Conservation (phyloP, 2,113 vertebrate species). For the Fregata magnificens region DNA sequence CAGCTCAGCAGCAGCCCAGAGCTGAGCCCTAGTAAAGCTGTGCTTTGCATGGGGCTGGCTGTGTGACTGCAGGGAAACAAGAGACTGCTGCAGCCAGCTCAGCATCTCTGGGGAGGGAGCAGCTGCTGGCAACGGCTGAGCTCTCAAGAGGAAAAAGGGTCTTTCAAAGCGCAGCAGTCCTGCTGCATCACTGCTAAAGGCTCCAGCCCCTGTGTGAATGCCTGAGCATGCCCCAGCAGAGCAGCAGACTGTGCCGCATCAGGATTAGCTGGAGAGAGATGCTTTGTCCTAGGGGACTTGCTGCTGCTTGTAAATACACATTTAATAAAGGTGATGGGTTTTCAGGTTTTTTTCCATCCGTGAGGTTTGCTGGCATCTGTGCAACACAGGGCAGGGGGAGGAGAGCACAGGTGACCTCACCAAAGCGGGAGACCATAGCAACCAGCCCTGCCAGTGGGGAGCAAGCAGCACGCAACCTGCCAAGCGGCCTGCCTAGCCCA, state of each 20-base stretch:
- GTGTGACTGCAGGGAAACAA: neutral
- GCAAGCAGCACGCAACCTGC: neutral
- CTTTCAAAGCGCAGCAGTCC: neutral
- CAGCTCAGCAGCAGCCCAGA: neutral
- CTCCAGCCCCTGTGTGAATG: neutral
- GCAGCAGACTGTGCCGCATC: neutral
- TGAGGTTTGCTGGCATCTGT: neutral
- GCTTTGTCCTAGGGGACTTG: neutral
- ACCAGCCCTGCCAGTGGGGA: neutral
- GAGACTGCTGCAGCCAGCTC: neutral
- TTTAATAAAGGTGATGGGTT: conserved; percentile 9
- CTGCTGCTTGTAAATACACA: neutral
- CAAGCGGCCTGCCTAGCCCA: neutral
- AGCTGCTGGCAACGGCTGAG: neutral
- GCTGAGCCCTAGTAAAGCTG: neutral
- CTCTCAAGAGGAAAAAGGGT: neutral
- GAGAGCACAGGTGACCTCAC: neutral
- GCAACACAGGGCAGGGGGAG: neutral
- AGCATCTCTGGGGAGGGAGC: neutral
- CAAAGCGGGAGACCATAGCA: neutral
- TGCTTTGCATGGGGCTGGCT: neutral
- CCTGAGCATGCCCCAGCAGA: neutral
- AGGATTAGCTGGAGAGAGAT: neutral
- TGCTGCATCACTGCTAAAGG: neutral
- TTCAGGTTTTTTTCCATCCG: neutral